These are phyloP conservation scores for Dinothrombium tinctorium DNA, from an alignment of 1,140 invertebrate genomes.

Conservation along the genomic window DNA sequence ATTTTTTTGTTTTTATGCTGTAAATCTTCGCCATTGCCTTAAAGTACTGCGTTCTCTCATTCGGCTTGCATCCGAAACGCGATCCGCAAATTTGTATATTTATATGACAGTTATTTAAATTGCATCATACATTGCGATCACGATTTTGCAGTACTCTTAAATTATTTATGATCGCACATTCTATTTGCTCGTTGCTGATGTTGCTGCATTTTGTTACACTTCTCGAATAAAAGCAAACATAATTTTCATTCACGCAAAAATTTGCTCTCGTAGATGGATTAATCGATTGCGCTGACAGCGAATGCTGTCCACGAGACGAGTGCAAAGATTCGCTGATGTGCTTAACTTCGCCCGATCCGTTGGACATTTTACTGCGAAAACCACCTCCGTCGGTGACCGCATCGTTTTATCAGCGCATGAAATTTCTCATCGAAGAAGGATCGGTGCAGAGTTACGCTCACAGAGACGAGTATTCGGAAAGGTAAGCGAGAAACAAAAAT, in stretches of 20 bases:
- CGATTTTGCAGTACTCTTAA: not conserved
- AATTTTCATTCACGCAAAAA: not conserved
- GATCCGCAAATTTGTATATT: too few relatives aligned
- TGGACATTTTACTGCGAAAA: constrained; percentile 76
- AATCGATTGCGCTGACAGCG: constrained; percentile 88
- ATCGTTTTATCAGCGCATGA: constrained; percentile 90
- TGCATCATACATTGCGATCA: too few relatives aligned
- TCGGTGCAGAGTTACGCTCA: constrained; percentile 94
- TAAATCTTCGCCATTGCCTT: too few relatives aligned
- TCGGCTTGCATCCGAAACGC: too few relatives aligned
- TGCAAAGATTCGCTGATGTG: constrained; percentile 81
- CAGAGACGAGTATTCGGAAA: constrained; percentile 88
- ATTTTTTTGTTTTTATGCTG: too few relatives aligned
- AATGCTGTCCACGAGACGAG: constrained; percentile 48
- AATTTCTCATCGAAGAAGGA: constrained; percentile 94
- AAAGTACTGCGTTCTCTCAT: too few relatives aligned
- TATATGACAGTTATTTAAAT: too few relatives aligned
- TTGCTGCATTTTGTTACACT: constrained; percentile 15
- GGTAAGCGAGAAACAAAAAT: constrained; percentile 39
- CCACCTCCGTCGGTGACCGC: constrained; percentile 85
- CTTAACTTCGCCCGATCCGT: constrained; percentile 73
- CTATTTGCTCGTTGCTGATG: not conserved
- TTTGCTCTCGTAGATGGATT: constrained; percentile 52
- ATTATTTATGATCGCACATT: not conserved
- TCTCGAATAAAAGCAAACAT: too few relatives aligned